These are phyloP conservation scores for Prinia subflava DNA, from an alignment of 2,113 vertebrate species.

Conservation along the genomic window DNA sequence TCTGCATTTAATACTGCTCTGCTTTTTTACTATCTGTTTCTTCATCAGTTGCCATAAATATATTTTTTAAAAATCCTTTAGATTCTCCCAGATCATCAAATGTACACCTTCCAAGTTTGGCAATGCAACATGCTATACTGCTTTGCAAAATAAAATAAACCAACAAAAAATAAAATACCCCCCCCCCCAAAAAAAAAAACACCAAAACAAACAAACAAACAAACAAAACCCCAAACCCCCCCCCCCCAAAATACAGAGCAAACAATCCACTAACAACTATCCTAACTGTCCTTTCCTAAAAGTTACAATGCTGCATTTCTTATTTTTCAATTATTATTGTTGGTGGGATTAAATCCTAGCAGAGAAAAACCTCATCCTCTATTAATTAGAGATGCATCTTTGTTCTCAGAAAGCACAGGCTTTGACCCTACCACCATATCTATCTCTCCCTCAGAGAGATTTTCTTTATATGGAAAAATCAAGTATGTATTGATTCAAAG, in stretches of 20 bases:
- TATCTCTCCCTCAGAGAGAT: background rate
- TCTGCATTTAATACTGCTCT: background rate
- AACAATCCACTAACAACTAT: background rate
- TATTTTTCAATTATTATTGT: background rate
- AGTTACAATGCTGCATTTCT: background rate
- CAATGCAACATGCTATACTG: background rate
- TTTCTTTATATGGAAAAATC: background rate
- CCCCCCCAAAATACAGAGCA: too few relatives aligned
- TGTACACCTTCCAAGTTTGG: background rate
- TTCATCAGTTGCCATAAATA: background rate
- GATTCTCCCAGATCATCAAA: background rate
- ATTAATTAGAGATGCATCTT: background rate
- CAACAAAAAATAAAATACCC: rapidly evolving
- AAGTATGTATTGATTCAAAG: background rate
- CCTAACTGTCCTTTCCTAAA: background rate
- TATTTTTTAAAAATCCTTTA: background rate
- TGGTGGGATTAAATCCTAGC: background rate
- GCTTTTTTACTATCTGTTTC: background rate
- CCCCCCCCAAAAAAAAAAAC: too few relatives aligned
- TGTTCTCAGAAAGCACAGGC: background rate
- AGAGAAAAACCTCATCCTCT: background rate
- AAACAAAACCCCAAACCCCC: background rate
- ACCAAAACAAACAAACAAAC: too few relatives aligned
- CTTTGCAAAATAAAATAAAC: background rate
- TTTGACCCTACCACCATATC: background rate